Evolutionary conservation across 1,140 invertebrate genomes (phyloP), one percentile per base, ranked within the genome.

Genomic region (Drosophila aff.): DNA sequence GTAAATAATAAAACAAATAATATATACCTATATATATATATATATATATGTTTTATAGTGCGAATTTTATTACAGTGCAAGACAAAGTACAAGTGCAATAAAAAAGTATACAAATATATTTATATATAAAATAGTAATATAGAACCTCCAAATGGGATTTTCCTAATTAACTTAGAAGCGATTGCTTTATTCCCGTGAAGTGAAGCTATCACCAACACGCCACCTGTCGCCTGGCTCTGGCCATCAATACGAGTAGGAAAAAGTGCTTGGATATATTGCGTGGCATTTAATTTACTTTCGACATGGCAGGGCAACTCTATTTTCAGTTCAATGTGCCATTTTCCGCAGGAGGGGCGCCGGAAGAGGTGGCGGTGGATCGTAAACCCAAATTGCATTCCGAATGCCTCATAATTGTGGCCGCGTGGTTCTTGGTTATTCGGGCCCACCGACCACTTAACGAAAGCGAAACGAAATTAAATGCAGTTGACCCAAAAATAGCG

Each of bases 381-480:
- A 89, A 87, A 87, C 80, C 73, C 65, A 79, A 80, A 87, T 83
- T 81, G 83, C 84, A 89, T 81, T 81, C 81, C 73, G 67, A 69
- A 81, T 81, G 81, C 84, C 81, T 52, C 59, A 49, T 65, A 89
- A 82, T 87, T 69, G 65, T 43, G 60, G 64, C 47, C 31, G 28
- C 64, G 40, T 62, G 67, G 49, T 58, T 83, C 62, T 63, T 80
- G 66, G 79, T 62, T 65, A 68, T 60, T 47, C 50, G 36, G 36
- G 50, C 47, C 57, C 58, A 57, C 74, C 75, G 44, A 61, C 52
- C 65, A 71, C 87, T 87, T 71, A 83, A 89, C 81, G 59, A 83
- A 77, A 89, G 80, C 61, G 80, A 89, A 89, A 67, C 68, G 73
- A 83, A 87, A 89, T 89, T 81, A 83, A 89, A 89, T 81, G 81